Evolutionary conservation across 1,140 invertebrate species (phyloP).

Genomic region (Drosophila tani): DNA sequence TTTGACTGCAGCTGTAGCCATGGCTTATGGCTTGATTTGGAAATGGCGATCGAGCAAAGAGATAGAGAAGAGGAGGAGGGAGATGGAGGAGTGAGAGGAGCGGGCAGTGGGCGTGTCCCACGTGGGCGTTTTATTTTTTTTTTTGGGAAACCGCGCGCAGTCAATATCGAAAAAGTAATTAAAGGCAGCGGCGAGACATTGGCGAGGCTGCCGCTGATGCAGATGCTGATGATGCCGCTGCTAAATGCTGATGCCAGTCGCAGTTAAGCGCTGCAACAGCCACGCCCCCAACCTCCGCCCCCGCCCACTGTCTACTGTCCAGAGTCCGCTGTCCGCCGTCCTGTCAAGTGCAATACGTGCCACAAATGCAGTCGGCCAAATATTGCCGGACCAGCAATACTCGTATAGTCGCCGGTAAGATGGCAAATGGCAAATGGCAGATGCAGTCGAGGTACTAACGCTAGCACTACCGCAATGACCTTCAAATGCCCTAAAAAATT

Average conservation of each 20-base stretch:
- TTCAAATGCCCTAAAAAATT: background rate
- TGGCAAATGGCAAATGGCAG: slow-evolving; percentile 3
- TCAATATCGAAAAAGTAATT: slow-evolving; percentile 79
- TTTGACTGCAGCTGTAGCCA: background rate
- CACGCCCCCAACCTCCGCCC: slow-evolving; percentile 45
- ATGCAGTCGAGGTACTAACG: no score
- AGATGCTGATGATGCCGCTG: slow-evolving; percentile 22
- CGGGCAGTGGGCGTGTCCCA: slow-evolving; percentile 56
- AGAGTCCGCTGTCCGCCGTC: background rate
- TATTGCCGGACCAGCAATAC: slow-evolving; percentile 14
- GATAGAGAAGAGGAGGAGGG: background rate
- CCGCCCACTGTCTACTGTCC: slow-evolving; percentile 8
- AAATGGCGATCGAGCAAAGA: slow-evolving; percentile 44
- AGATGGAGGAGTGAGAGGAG: background rate
- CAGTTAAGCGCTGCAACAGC: slow-evolving; percentile 43
- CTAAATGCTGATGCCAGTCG: slow-evolving; percentile 50
- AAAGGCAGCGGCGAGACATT: slow-evolving; percentile 57
- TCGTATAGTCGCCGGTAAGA: background rate
- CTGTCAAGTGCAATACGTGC: slow-evolving; percentile 76
- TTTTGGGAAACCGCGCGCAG: slow-evolving; percentile 26
- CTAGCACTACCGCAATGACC: background rate
- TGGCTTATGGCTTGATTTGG: slow-evolving; percentile 11
- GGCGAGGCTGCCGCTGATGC: slow-evolving; percentile 17
- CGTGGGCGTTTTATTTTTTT: slow-evolving; percentile 37
- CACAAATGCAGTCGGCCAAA: slow-evolving; percentile 16